These are phyloP conservation scores for Panthera tigris DNA, from an alignment of 2,113 vertebrate species.

Conservation along the genomic window DNA sequence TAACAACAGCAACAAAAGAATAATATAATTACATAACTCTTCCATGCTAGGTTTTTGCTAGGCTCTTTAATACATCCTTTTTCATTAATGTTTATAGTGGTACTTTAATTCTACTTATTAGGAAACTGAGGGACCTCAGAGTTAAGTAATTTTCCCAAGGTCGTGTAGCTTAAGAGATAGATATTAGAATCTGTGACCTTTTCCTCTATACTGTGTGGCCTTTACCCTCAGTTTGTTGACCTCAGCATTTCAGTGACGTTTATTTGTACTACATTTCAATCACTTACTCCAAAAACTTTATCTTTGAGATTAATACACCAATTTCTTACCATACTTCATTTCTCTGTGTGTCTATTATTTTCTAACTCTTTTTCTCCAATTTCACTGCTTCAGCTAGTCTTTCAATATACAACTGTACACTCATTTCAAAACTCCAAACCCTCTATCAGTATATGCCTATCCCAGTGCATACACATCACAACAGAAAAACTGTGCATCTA, in stretches of 20 bases:
- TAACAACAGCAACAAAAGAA: neutral
- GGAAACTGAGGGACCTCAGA: neutral
- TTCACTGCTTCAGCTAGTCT: neutral
- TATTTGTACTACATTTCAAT: neutral
- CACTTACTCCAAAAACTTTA: neutral
- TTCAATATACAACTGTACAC: neutral
- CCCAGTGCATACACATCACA: neutral
- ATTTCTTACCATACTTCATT: neutral
- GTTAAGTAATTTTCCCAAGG: neutral
- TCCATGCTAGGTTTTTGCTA: neutral
- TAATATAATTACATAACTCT: neutral
- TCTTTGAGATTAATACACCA: neutral
- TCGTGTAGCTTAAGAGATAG: neutral
- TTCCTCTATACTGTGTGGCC: neutral
- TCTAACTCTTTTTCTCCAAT: neutral
- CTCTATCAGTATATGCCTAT: neutral
- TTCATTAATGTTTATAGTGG: neutral
- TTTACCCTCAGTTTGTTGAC: neutral
- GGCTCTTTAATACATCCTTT: neutral
- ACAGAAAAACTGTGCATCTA: neutral
- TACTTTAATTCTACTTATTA: neutral
- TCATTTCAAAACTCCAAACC: neutral
- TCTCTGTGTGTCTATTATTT: neutral
- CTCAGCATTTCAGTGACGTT: neutral
- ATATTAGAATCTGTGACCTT: neutral